Evolutionary conservation across 2,888 invertebrate genomes (phyloP).

Genomic region (Macropis europaea): DNA sequence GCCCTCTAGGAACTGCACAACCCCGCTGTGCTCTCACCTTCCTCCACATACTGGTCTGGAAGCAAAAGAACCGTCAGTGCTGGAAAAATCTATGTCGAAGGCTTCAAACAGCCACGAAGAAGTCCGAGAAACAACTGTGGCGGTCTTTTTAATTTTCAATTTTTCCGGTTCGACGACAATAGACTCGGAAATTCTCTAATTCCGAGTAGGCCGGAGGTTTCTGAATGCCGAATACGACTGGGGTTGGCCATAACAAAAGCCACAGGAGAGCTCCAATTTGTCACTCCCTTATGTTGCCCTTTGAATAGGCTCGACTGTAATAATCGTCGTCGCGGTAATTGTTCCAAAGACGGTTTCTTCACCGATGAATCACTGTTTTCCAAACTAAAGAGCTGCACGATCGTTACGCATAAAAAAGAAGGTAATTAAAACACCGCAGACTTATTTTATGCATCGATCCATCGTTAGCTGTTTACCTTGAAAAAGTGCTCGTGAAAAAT

Average conservation of each 20-base stretch:
- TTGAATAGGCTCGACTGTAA: slow-evolving; percentile 44
- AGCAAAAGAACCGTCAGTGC: slow-evolving; percentile 22
- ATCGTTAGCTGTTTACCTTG: slow-evolving; percentile 26
- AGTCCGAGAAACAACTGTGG: not conserved
- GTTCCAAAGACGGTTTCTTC: not conserved
- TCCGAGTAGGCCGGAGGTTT: slow-evolving; percentile 11
- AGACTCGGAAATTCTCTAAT: slow-evolving; percentile 34
- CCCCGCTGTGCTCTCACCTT: slow-evolving; percentile 83
- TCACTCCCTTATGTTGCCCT: slow-evolving; percentile 46
- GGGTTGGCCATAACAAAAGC: slow-evolving; percentile 57
- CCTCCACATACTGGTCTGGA: slow-evolving; percentile 82
- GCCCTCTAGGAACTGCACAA: slow-evolving; percentile 85
- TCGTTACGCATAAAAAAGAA: too few relatives aligned
- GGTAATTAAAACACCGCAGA: not conserved
- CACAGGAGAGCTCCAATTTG: slow-evolving; percentile 61
- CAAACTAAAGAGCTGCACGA: not conserved
- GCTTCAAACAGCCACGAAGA: too few relatives aligned
- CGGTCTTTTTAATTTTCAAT: not conserved
- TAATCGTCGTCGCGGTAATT: slow-evolving; percentile 27
- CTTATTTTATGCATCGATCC: not conserved
- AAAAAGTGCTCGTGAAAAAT: slow-evolving; percentile 22
- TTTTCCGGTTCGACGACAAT: slow-evolving; percentile 27
- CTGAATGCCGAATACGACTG: slow-evolving; percentile 26
- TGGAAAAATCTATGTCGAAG: too few relatives aligned
- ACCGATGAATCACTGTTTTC: not conserved